A percentile compares a stretch with the other conserved stretches of the same genome.
Evolutionary conservation across 2,888 invertebrate species (phyloP).

Genomic region (Orthosia gothica): DNA sequence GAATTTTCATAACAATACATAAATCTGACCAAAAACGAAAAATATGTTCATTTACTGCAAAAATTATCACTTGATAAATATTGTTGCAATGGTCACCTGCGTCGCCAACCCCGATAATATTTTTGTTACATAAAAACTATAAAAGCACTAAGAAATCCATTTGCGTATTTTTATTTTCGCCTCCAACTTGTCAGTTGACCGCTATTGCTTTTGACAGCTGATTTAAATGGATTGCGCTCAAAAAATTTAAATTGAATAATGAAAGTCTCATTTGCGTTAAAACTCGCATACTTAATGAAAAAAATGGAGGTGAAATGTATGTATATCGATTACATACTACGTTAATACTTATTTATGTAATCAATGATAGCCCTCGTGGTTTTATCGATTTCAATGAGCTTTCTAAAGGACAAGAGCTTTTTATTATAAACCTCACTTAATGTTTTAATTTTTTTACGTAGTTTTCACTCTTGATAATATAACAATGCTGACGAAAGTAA

Average conservation of each 20-base stretch:
- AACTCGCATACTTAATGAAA: neutral
- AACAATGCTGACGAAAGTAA: neutral
- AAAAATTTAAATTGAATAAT: slow-evolving; percentile 22
- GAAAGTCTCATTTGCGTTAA: slow-evolving; percentile 21
- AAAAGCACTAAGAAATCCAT: slow-evolving; percentile 8
- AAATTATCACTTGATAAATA: slow-evolving; percentile 36
- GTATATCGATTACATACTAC: slow-evolving; percentile 1
- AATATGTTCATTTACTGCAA: slow-evolving; percentile 2
- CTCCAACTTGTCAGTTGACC: slow-evolving; percentile 28
- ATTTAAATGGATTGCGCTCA: slow-evolving; percentile 41
- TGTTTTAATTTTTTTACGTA: neutral
- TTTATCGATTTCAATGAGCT: slow-evolving; percentile 2
- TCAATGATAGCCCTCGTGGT: slow-evolving; percentile 2
- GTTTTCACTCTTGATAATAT: slow-evolving; percentile 8
- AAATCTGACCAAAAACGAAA: slow-evolving; percentile 13
- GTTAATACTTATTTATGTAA: slow-evolving; percentile 16
- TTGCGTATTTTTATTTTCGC: slow-evolving; percentile 18
- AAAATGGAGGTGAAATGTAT: neutral
- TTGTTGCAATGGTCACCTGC: slow-evolving; percentile 5
- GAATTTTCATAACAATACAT: slow-evolving; percentile 13
- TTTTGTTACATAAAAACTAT: slow-evolving; percentile 37
- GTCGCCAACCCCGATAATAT: slow-evolving; percentile 28
- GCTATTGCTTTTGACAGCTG: slow-evolving; percentile 45
- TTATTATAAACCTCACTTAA: neutral
- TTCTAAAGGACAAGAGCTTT: neutral